A percentile compares a stretch with the other conserved stretches of the same genome.
Conservation (phyloP, 2,797 vertebrate species). For the Clarias pachynema region DNA sequence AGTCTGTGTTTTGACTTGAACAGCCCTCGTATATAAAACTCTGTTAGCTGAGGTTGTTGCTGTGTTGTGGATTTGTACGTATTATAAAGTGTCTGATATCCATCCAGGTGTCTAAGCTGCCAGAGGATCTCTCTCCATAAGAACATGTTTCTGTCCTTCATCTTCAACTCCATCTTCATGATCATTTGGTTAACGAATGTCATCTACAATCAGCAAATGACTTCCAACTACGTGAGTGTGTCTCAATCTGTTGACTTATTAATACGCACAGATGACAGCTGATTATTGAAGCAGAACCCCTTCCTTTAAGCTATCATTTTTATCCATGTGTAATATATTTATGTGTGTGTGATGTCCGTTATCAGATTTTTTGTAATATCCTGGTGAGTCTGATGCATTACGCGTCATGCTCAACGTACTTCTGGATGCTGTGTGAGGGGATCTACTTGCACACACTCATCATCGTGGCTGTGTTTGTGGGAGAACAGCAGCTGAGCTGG, state of each 20-base stretch:
- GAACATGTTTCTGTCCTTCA: conserved; percentile 81
- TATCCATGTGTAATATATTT: background rate
- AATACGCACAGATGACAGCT: background rate
- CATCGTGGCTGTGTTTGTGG: conserved; percentile 81
- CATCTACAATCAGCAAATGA: conserved; percentile 51
- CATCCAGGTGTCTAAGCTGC: conserved; percentile 78
- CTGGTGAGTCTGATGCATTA: conserved; percentile 73
- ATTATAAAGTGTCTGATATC: background rate
- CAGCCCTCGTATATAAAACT: background rate
- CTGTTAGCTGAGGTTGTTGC: background rate
- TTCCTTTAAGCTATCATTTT: background rate
- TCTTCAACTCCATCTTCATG: conserved; percentile 77
- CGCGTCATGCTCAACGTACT: conserved; percentile 71
- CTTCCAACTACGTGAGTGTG: conserved; percentile 67
- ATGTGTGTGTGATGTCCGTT: background rate
- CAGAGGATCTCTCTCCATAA: conserved; percentile 83
- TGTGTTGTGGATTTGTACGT: background rate
- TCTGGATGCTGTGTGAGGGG: conserved; percentile 85
- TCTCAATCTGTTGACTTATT: background rate
- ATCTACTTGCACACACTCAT: conserved; percentile 85
- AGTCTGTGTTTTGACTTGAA: too few relatives aligned
- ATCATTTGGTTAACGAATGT: conserved; percentile 69
- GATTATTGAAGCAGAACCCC: background rate
- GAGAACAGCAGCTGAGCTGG: conserved; percentile 80
- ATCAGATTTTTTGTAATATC: conserved; percentile 77